phyloP scores from a whole-genome alignment of 2,888 invertebrate genomes.

The Zygaena filipendulae region DNA sequence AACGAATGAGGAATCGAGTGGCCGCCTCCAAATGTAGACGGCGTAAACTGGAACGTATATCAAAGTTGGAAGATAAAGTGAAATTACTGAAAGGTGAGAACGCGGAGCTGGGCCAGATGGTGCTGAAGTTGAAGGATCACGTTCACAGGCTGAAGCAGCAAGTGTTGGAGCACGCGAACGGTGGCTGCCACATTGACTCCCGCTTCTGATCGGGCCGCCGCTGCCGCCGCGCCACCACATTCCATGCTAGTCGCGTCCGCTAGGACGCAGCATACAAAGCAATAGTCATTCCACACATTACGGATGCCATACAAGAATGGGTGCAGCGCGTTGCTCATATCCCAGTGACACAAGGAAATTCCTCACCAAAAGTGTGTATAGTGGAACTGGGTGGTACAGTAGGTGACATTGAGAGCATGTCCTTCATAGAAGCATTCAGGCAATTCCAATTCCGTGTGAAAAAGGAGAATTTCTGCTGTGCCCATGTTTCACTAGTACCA shows the following conservation, averaged over 20 bases:
- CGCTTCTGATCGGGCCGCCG: slow-evolving; percentile 51
- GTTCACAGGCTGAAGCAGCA: slow-evolving; percentile 92
- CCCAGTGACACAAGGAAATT: no score
- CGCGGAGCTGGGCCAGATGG: slow-evolving; percentile 82
- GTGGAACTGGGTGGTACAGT: no score
- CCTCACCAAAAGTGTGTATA: no score
- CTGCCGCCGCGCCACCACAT: slow-evolving; percentile 50
- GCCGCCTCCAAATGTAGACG: slow-evolving; percentile 98
- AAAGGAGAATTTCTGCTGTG: no score
- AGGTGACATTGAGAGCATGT: no score
- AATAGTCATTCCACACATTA: no score
- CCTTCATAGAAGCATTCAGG: no score
- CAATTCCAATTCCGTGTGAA: no score
- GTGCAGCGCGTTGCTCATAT: no score
- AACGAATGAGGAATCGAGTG: slow-evolving; percentile 93
- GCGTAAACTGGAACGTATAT: slow-evolving; percentile 95
- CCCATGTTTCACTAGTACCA: no score
- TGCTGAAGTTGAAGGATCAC: slow-evolving; percentile 89
- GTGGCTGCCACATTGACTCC: slow-evolving; percentile 87
- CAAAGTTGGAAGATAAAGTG: slow-evolving; percentile 94
- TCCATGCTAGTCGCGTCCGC: slow-evolving; percentile 68
- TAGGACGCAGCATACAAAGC: slow-evolving; percentile 69
- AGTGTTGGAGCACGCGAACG: slow-evolving; percentile 92
- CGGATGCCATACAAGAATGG: no score
- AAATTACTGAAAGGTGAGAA: slow-evolving; percentile 92